Conservation (phyloP, 2,113 vertebrate species). For the Entelurus aequoreus region DNA sequence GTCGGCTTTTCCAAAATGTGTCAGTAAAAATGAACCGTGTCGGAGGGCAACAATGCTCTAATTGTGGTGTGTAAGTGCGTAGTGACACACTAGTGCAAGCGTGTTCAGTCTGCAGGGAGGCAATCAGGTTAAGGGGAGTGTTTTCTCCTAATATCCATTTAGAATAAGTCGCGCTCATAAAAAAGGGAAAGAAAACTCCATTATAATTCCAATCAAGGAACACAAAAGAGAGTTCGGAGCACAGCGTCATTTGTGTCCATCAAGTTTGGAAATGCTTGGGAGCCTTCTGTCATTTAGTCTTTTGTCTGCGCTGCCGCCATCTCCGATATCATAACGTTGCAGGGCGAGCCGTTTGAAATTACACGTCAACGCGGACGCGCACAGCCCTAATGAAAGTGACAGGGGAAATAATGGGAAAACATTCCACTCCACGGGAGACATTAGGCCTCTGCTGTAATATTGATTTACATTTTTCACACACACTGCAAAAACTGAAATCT, state of each 20-base stretch:
- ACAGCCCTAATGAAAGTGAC: conserved; percentile 32
- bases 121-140: conserved; percentile 48
- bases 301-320: conserved; percentile 52
- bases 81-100: not conserved
- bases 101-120: conserved; percentile 29
- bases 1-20: too few species aligned
- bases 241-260: conserved; percentile 68
- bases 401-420: conserved; percentile 20
- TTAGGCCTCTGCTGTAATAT: too few species aligned
- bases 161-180: conserved; percentile 64
- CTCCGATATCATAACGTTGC: conserved; percentile 56
- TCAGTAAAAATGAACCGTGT: too few species aligned
- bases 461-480: conserved; percentile 10
- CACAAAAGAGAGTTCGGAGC: conserved; percentile 64
- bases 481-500: not conserved
- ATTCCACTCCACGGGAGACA: not conserved
- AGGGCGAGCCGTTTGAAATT: conserved; percentile 48
- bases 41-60: too few species aligned
- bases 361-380: conserved; percentile 50
- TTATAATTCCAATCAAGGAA: conserved; percentile 72
- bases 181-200: conserved; percentile 57
- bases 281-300: conserved; percentile 59
- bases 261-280: conserved; percentile 66
- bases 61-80: not conserved
- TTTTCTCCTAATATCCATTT: conserved; percentile 61